phyloP scores from a whole-genome alignment of 2,888 invertebrate genomes.

The Drosophila paranaensis region DNA sequence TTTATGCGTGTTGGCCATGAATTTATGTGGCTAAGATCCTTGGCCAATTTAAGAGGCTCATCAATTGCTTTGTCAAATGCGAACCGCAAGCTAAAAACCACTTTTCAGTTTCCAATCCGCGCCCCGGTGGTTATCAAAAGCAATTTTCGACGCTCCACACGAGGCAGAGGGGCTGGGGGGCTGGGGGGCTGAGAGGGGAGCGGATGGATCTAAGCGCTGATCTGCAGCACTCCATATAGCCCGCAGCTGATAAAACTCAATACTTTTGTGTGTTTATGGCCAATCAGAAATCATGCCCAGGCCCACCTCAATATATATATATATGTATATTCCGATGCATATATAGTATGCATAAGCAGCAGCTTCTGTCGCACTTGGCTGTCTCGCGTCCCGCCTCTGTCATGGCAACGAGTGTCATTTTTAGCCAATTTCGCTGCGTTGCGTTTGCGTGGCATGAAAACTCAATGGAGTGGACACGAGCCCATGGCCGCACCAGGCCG shows the following conservation, averaged over 20 bases:
- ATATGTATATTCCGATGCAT: background rate
- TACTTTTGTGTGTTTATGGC: constrained; percentile 79
- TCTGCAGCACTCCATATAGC: constrained; percentile 61
- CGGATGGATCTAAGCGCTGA: background rate
- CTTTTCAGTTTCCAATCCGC: constrained; percentile 70
- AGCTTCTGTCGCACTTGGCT: constrained; percentile 42
- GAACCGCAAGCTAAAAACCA: constrained; percentile 71
- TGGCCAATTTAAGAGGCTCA: constrained; percentile 65
- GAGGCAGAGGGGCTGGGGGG: no score
- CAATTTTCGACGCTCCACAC: constrained; percentile 54
- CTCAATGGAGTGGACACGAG: constrained; percentile 79
- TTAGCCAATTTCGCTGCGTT: constrained; percentile 75
- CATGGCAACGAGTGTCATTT: constrained; percentile 73
- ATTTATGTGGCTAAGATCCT: constrained; percentile 38
- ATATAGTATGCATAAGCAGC: constrained; percentile 64
- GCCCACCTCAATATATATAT: constrained; percentile 62
- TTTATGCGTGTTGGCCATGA: constrained; percentile 35
- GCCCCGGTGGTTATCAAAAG: constrained; percentile 76
- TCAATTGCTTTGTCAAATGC: constrained; percentile 77
- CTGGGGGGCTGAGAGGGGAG: background rate
- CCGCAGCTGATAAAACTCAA: constrained; percentile 80
- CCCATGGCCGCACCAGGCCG: constrained; percentile 47
- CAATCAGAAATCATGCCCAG: constrained; percentile 79
- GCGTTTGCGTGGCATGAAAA: constrained; percentile 79
- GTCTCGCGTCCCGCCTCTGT: background rate